These are phyloP conservation scores for Tragulus kanchil DNA, from an alignment of 2,113 vertebrate genomes.

Conservation along the genomic window DNA sequence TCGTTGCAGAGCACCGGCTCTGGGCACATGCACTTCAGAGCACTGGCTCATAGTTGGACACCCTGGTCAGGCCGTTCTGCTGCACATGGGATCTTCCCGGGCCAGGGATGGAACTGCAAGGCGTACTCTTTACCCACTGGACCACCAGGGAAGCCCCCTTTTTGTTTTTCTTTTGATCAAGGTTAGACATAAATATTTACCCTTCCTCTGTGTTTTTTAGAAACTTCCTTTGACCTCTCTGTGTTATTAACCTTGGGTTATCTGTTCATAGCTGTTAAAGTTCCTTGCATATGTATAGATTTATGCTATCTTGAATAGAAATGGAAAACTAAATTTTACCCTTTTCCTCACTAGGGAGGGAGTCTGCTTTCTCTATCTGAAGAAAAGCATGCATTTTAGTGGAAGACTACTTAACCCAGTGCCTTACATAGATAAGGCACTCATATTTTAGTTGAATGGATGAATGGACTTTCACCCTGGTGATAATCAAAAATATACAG, in stretches of 20 bases:
- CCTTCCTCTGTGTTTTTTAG: neutral
- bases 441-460: neutral
- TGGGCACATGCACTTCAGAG: too few species aligned
- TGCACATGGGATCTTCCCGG: too few species aligned
- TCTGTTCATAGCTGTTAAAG: neutral
- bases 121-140: neutral
- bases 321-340: neutral
- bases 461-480: neutral
- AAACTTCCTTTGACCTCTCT: neutral
- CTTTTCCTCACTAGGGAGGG: neutral
- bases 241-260: neutral
- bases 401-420: neutral
- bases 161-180: neutral
- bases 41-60: too few species aligned
- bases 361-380: neutral
- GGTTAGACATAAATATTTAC: conserved; percentile 51
- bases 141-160: neutral
- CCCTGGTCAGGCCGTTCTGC: too few species aligned
- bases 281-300: neutral
- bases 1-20: too few species aligned
- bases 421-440: neutral
- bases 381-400: neutral
- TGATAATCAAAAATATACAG: conserved; percentile 46
- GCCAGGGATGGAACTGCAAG: too few species aligned
- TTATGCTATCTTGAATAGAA: conserved; percentile 9